These are phyloP conservation scores for Apis laboriosa DNA, from an alignment of 1,140 invertebrate genomes.

Conservation along the genomic window DNA sequence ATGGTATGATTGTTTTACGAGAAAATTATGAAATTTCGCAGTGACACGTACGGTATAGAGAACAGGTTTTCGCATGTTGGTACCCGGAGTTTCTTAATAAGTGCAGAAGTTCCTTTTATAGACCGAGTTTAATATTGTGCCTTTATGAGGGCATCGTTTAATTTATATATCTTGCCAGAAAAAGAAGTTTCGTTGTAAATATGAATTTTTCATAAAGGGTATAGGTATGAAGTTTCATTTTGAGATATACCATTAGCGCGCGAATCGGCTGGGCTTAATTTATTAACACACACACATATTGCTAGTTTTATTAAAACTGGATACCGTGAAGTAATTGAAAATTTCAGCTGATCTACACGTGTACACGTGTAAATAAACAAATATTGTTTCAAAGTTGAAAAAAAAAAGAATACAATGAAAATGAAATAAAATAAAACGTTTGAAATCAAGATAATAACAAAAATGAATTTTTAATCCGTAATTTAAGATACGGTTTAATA, in stretches of 20 bases:
- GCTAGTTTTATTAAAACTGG: conserved; percentile 4
- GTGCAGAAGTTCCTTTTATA: background rate
- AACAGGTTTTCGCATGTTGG: background rate
- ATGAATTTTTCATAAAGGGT: conserved; percentile 20
- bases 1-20: background rate
- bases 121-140: background rate
- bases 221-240: conserved; percentile 15
- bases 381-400: background rate
- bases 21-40: background rate
- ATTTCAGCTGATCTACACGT: background rate
- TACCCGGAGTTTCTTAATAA: background rate
- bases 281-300: conserved; percentile 7
- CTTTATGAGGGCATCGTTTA: conserved; percentile 3
- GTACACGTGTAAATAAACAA: background rate
- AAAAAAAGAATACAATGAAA: background rate
- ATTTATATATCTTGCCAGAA: background rate
- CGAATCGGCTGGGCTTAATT: conserved; percentile 5
- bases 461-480: background rate
- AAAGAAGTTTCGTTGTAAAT: background rate
- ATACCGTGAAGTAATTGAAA: background rate
- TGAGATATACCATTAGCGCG: conserved; percentile 15
- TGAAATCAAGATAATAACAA: background rate
- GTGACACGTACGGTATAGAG: background rate
- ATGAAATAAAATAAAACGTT: background rate
- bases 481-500: no score